Evolutionary conservation across 2,888 invertebrate species (phyloP), one percentile per base, ranked within the genome.

Genomic region (Lathronympha strigana): DNA sequence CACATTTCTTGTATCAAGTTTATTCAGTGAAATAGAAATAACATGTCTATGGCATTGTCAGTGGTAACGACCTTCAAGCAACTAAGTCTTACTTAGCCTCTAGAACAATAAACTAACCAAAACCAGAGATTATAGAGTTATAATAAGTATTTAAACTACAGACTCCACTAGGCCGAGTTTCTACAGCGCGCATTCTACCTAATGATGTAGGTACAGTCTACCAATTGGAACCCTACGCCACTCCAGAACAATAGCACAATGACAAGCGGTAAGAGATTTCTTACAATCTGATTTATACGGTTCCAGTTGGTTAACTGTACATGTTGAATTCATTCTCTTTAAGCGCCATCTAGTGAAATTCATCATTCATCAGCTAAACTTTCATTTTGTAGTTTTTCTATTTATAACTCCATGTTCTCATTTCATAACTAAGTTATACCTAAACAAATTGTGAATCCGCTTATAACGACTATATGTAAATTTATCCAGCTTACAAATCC

Each of bases 41-140:
- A 72, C 58, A 83, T 82, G 79, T 92, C 91, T 91, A 91, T 92
- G 91, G 91, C 91, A 87, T 90, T 88, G 82, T 87, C 85, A 89
- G 90, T 90, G 91, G 91, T 92, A 90, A 92, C 91, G 80, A 82
- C 79, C 79, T 77, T 83, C 76, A 83, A 79, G 77, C 80, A 79
- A 73, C 72, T 73, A 73, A 76, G 69, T 68, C 73, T 67, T 69
- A 74, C 81, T 86, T 86, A 88, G 88, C 87, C 86, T 88, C 86
- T 83, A 84, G 70, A 66, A 50, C 4, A 53, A 31, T 47, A 53
- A 61, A 53, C 53, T 63, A 58, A 58, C 45, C 40, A 54, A 60
- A 66, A 58, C 43, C 43, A 38, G 36, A 53, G 36, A 36, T 9
- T n/a, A 53, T n/a, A 53, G 36, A 53, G 53, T n/a, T 36, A 53